A percentile compares a stretch with the other conserved stretches of the same genome.
Evolutionary conservation across 64 coral and sea anemone genomes (phyloP).

Genomic region (Pocillopora verrucosa): DNA sequence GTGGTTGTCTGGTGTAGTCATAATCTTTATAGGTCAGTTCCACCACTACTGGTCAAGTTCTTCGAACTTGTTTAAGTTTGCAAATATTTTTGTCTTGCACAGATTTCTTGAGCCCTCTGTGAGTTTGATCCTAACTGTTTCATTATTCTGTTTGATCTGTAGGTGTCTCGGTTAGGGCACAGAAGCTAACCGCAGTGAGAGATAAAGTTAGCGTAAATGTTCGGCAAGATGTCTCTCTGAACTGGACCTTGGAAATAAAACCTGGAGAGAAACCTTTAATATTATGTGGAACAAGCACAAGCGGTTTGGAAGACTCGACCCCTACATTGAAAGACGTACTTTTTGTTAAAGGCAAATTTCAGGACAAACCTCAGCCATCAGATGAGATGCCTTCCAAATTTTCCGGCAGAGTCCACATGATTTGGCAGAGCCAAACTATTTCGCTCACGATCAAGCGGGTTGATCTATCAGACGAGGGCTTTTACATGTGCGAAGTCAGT

Average conservation of each 20-base stretch:
- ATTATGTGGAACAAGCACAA: constrained; percentile 44
- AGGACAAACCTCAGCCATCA: neutral
- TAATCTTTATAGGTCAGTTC: neutral
- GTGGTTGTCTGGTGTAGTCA: neutral
- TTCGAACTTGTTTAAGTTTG: neutral
- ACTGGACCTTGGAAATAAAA: constrained; percentile 49
- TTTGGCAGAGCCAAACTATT: constrained; percentile 60
- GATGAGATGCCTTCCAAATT: constrained; percentile 4
- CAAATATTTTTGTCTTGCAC: neutral
- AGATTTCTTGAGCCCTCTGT: neutral
- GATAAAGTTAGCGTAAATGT: constrained; percentile 59
- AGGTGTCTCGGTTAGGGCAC: constrained; percentile 40
- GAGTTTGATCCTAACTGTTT: constrained; percentile 4
- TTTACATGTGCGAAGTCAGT: constrained; percentile 70
- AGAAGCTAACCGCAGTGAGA: constrained; percentile 36
- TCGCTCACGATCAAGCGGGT: constrained; percentile 64
- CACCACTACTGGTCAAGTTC: neutral
- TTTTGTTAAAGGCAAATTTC: neutral
- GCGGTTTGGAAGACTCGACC: neutral
- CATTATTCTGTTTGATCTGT: constrained; percentile 28
- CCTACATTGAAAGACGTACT: constrained; percentile 6
- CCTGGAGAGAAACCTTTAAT: neutral
- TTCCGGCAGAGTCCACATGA: constrained; percentile 30
- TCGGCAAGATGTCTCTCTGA: constrained; percentile 42
- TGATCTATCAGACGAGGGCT: constrained; percentile 63